These are phyloP conservation scores for Thinocorus orbignyianus DNA, from an alignment of 2,113 vertebrate species.

Conservation along the genomic window DNA sequence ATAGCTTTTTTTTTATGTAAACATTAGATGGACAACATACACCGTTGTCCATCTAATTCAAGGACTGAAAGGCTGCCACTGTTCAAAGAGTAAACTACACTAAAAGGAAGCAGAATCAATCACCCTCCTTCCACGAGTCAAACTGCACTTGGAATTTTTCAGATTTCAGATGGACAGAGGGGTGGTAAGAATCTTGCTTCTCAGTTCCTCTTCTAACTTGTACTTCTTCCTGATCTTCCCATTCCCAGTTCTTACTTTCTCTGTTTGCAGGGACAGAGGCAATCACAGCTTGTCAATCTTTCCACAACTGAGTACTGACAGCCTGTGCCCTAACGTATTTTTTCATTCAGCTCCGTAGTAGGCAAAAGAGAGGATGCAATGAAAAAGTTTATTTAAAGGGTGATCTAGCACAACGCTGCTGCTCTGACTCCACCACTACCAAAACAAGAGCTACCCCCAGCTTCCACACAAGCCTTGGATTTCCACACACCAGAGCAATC, in stretches of 20 bases:
- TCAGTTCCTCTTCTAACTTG: background rate
- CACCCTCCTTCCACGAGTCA: background rate
- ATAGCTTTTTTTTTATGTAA: background rate
- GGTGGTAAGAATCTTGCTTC: background rate
- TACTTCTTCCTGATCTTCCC: background rate
- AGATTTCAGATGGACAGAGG: background rate
- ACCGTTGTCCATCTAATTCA: accelerated
- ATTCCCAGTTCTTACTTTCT: background rate
- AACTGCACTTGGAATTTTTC: background rate
- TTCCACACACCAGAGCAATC: background rate
- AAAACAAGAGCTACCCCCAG: accelerated
- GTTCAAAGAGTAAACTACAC: background rate
- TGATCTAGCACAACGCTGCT: background rate
- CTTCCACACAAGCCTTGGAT: background rate
- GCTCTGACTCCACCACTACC: background rate
- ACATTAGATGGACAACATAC: background rate
- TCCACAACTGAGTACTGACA: background rate
- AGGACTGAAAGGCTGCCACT: background rate
- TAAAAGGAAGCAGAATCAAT: background rate
- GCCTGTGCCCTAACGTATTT: background rate
- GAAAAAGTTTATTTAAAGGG: background rate
- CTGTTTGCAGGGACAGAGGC: background rate
- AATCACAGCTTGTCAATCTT: background rate
- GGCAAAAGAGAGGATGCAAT: background rate
- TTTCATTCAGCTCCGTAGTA: background rate